Evolutionary conservation across 2,797 vertebrate species (phyloP), one percentile per base, ranked within the genome.

Genomic region (Pseudomugil gertrudae): DNA sequence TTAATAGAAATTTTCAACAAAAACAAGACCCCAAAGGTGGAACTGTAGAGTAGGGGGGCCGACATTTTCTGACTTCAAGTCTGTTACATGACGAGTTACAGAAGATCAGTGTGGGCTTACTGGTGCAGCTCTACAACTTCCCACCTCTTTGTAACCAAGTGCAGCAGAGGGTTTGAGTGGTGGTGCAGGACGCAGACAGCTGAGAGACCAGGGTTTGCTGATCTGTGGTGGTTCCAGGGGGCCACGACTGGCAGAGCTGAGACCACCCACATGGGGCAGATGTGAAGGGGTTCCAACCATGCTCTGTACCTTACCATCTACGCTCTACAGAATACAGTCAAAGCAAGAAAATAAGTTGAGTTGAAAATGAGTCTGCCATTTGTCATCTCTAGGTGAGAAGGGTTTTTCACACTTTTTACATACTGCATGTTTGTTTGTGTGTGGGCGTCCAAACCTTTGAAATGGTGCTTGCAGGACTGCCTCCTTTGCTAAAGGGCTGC

Each of bases 121-220:
- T 33, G 65, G 63, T 30, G 40, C 33, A 21, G 30, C 52, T 61
- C 50, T 48, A 4, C 9, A 38, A 7, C 19, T 55, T 64, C 88
- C 88, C 96, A 99, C 98, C 96, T 99, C 97, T 93, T 99, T 99
- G 91, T 98, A 99, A 76, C 97, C 95, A 88, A 99, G 94, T 0
- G 98, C 98, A n/a, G 97, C 96, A 0, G 96, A 99, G 0, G 97
- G 97, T 74, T 95, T 96, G 83, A 99, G 97, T 0, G 98, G 97
- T n/a, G 98, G 97, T 2, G 97, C 97, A 0, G 98, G 98, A 55
- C 98, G 95, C 63, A 99, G 94, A 83, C 98, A 99, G 92, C 98
- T 99, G 81, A 99, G 89, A 67, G 96, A 98, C 98, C 98, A 99
- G 1, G 97, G 96, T 81, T 98, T 98, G 88, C 95, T 94, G 85